phyloP scores from a whole-genome alignment of 2,113 vertebrate species.

The Atherinomorus stipes region DNA sequence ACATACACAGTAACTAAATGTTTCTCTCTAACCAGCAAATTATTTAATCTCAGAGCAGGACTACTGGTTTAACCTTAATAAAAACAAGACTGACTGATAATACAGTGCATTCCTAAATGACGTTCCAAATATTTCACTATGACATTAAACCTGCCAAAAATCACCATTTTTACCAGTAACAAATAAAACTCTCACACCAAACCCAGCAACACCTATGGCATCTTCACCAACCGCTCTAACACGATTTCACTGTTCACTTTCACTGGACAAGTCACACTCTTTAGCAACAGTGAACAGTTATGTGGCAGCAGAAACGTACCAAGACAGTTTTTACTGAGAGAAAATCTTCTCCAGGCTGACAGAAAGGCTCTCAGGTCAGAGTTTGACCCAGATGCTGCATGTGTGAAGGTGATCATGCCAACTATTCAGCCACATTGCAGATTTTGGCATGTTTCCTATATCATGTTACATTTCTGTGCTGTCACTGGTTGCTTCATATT shows the following conservation, averaged over 20 bases:
- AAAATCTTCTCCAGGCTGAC: background rate
- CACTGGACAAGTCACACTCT: slow-evolving; percentile 11
- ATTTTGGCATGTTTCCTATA: background rate
- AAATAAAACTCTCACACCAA: slow-evolving; percentile 20
- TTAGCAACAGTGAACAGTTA: slow-evolving; percentile 10
- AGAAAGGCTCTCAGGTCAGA: background rate
- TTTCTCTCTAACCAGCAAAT: background rate
- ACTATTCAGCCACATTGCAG: background rate
- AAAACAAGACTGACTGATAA: slow-evolving; percentile 10
- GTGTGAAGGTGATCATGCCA: background rate
- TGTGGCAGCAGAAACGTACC: background rate
- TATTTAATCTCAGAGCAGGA: slow-evolving; percentile 11
- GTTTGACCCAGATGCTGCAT: background rate
- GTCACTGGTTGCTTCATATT: background rate
- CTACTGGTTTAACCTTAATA: background rate
- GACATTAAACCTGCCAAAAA: slow-evolving; percentile 11
- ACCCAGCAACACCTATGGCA: slow-evolving; percentile 21
- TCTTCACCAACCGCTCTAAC: slow-evolving; percentile 26
- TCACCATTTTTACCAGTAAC: slow-evolving; percentile 16
- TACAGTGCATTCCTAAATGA: background rate
- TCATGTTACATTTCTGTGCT: background rate
- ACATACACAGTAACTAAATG: slow-evolving; percentile 14
- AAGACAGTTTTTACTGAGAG: background rate
- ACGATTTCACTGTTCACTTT: slow-evolving; percentile 21
- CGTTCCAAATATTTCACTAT: background rate